Evolutionary conservation across 1,140 invertebrate genomes (phyloP), one percentile per base, ranked within the genome.

Genomic region (Hyles vespertilio): DNA sequence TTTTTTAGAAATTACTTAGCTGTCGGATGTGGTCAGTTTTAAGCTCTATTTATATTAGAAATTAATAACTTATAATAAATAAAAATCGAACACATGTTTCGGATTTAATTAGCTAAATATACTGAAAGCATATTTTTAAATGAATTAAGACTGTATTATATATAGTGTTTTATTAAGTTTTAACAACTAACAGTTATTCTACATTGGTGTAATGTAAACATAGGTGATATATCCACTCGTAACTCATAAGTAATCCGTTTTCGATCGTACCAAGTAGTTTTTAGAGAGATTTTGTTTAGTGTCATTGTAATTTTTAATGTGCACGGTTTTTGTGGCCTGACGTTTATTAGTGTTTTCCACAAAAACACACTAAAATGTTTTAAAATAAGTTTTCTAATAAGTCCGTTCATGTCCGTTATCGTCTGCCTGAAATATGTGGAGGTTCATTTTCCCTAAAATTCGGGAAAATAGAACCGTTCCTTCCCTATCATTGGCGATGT

Each of bases 1-100:
- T 51, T 40, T 32, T 47, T 48, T 22, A 46, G 12, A 47, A 56
- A 56, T 56, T 56, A 56, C 46, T 43, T 58, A 63, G 51, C 34
- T 58, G 48, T 51, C 32, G 22, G 33, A 51, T 5, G 11, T 8
- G 44, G 53, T 61, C 55, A 48, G 43, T 57, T 51, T 34, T 62
- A 48, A 48, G 51, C 50, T 34, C 34, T 62, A 53, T 57, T 62
- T 62, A 62, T 62, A 50, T 40, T 57, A 63, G 47, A 55, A 40
- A 50, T 58, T 62, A 58, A 47, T 58, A 62, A 63, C 56, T 55
- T 65, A 57, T 66, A 59, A 66, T 56, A 49, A 48, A 34, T 10
- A 33, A 51, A 51, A 5, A 34, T 32, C 10, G 32, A 44, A 54
- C 12, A 34, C n/a, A 52, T 52, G 10, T 22, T 54, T 32, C 40